Base-by-base conservation (phyloP, 2,888 invertebrate genomes). In the Drosophila hamatofila region DNA sequence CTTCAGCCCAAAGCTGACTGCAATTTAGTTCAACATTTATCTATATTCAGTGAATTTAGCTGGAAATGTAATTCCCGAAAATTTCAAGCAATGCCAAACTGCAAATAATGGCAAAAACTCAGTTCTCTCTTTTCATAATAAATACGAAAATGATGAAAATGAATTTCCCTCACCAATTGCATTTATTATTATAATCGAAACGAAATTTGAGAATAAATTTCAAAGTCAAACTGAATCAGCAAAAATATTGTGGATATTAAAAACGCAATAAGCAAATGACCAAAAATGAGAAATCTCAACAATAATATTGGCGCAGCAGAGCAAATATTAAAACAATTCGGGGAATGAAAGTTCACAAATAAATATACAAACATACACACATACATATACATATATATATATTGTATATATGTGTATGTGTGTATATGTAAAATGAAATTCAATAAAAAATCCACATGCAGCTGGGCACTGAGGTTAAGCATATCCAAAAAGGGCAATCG, bases 231-330 rank as follows among this genome's bases (percentile, higher is more conserved):
- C 33, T 48, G 39, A 55, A 46, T 62, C 72, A 30, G 42, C n/a
- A 48, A 37, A 60, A 49, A 41, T 37, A 30, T 46, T 35, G 9
- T n/a, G 25, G 14, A 52, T 27, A 51, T 58, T 27, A 6, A 14
- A 52, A 65, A 51, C 35, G 18, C 18, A 63, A 35, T 30, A 16
- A 44, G 14, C 41, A 18, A 64, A 77, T 77, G 57, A 71, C 27
- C 48, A 46, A 55, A 72, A 63, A 72, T 65, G 66, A 66, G 72
- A 71, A 76, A 46, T 27, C 18, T 42, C 16, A 37, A 77, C 75
- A 75, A 74, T 65, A 80, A 80, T 72, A 83, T 69, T 42, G 35
- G 63, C 58, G 41, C 56, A 42, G 55, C 65, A 63, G 70, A 71
- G 60, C 66, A 80, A 82, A 68, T 60, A 69, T 66, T 66, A 58